These are phyloP conservation scores for Oreortyx pictus DNA, from an alignment of 2,797 vertebrate species.

Conservation along the genomic window DNA sequence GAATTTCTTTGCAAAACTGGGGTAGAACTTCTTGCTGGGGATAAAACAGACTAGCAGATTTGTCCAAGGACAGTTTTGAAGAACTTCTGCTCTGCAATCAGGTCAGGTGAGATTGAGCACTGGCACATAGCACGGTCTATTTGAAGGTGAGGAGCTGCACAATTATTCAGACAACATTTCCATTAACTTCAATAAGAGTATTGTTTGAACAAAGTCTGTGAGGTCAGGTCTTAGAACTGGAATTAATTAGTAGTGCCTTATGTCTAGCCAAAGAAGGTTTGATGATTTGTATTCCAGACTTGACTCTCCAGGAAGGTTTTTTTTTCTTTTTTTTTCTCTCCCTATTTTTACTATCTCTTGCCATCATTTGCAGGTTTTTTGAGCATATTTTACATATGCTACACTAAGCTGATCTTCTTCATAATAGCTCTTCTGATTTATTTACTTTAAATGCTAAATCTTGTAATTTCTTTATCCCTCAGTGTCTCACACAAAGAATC, in stretches of 20 bases:
- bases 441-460: slow-evolving; percentile 33
- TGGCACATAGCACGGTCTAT: neutral
- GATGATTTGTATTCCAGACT: slow-evolving; percentile 44
- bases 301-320: neutral
- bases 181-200: neutral
- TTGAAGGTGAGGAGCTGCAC: neutral
- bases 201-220: neutral
- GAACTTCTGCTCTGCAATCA: neutral
- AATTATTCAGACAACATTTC: neutral
- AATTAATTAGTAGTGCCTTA: slow-evolving; percentile 18
- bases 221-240: neutral
- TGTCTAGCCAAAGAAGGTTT: slow-evolving; percentile 15
- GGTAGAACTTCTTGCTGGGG: neutral
- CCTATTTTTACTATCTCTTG: neutral
- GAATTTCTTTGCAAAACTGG: neutral
- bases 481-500: neutral
- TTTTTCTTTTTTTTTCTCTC: neutral
- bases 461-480: slow-evolving; percentile 3
- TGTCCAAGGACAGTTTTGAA: neutral
- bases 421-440: neutral
- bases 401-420: slow-evolving; percentile 8
- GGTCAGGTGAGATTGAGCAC: neutral
- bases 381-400: neutral
- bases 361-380: slow-evolving; percentile 7
- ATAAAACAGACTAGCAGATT: neutral